Conservation (phyloP, 2,888 invertebrate genomes). For the Trachelus stipa region DNA sequence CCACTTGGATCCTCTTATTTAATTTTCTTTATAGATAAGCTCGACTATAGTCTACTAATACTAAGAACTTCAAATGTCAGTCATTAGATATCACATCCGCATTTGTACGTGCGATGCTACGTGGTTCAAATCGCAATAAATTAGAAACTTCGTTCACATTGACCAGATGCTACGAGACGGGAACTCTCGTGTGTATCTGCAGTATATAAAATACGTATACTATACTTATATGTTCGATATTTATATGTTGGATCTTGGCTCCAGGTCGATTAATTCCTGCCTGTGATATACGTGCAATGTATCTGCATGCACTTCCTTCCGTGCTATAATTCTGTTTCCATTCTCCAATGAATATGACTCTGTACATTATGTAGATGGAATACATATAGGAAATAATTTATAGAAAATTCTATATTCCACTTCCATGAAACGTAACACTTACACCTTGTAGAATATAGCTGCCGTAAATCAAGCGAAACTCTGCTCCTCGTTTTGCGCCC, state of each 20-base stretch:
- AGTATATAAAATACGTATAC: not conserved
- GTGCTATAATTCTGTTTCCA: not conserved
- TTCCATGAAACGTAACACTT: not conserved
- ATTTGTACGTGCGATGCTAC: not conserved
- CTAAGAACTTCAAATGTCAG: not conserved
- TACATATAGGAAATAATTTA: not conserved
- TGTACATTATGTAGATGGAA: not conserved
- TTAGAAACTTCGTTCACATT: slow-evolving; percentile 15
- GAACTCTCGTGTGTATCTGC: not conserved
- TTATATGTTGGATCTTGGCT: not conserved
- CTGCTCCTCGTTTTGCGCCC: not conserved
- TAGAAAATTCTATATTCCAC: not conserved
- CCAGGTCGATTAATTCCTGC: not conserved
- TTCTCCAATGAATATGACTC: not conserved
- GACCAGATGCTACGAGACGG: not conserved
- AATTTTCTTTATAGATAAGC: not conserved
- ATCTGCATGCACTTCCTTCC: not conserved
- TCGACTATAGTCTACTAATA: not conserved
- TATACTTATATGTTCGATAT: not conserved
- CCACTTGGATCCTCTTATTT: not conserved
- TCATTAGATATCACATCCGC: slow-evolving; percentile 8
- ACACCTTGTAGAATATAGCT: not conserved
- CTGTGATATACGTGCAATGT: not conserved
- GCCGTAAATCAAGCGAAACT: not conserved
- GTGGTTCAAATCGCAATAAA: slow-evolving; percentile 18